phyloP scores from a whole-genome alignment of 1,140 invertebrate genomes.

The Liolophura sinensis region DNA sequence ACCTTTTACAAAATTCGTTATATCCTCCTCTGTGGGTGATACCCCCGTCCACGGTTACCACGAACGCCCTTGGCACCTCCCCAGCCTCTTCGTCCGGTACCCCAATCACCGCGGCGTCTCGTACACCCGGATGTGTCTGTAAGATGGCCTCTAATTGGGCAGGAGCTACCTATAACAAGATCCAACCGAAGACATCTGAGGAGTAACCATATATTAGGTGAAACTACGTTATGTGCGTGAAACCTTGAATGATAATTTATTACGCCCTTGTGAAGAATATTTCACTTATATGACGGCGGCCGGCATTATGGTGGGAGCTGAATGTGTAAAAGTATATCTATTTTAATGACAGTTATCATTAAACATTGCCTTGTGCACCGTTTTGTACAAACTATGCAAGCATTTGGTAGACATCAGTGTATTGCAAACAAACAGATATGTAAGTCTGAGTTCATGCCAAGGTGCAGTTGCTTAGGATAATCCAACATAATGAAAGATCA shows the following conservation, averaged over 20 bases:
- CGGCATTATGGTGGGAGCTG: neutral
- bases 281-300: too few species aligned
- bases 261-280: neutral
- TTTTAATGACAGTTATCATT: too few species aligned
- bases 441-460: neutral
- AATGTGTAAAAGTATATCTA: too few species aligned
- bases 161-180: constrained; percentile 73
- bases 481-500: neutral
- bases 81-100: constrained; percentile 72
- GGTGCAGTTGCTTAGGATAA: neutral
- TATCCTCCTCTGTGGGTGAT: constrained; percentile 12
- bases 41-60: constrained; percentile 62
- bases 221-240: constrained; percentile 9
- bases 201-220: neutral
- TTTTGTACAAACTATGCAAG: too few species aligned
- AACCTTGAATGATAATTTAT: constrained; percentile 38
- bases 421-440: too few species aligned
- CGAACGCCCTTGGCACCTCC: constrained; percentile 77
- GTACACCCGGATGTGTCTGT: constrained; percentile 71
- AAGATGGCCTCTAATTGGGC: constrained; percentile 84
- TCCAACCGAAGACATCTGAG: constrained; percentile 1
- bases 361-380: too few species aligned
- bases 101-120: constrained; percentile 83
- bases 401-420: too few species aligned
- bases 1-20: constrained; percentile 35